Conservation (phyloP, 2,113 vertebrate species). For the Otis tarda region DNA sequence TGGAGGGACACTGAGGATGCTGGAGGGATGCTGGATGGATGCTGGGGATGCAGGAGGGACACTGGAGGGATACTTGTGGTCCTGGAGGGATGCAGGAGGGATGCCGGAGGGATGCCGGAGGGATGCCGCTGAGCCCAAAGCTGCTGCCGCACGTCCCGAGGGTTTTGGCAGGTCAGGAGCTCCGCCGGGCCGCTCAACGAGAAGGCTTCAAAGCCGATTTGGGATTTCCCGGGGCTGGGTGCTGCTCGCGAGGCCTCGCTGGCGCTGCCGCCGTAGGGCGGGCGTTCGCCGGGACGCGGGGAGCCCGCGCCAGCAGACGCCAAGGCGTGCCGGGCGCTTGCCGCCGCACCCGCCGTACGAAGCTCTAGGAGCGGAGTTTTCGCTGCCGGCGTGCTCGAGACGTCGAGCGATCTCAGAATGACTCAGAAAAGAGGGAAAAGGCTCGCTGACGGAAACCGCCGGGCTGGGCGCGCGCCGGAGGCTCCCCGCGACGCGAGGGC, state of each 20-base stretch:
- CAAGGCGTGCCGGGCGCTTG: background rate
- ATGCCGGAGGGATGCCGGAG: background rate
- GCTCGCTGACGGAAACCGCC: background rate
- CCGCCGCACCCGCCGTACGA: background rate
- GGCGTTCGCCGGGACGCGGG: background rate
- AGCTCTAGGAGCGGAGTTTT: background rate
- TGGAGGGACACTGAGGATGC: no score
- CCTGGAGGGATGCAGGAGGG: no score
- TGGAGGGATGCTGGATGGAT: no score
- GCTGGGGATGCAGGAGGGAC: no score
- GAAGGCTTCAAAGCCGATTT: background rate
- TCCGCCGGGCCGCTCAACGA: fast-evolving
- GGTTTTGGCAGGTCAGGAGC: background rate
- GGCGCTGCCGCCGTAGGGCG: background rate
- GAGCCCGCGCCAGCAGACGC: background rate
- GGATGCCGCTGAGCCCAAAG: background rate
- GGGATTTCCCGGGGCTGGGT: background rate
- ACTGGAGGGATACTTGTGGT: fast-evolving
- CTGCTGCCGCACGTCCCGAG: fast-evolving
- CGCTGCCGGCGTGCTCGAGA: background rate
- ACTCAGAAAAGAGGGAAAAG: slow-evolving; percentile 7
- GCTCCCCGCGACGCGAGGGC: background rate
- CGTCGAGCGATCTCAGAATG: background rate
- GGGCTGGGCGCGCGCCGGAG: background rate
- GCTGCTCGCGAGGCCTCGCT: background rate